These are phyloP conservation scores for Cephus sareptanus DNA, from an alignment of 2,888 invertebrate species.

Conservation along the genomic window DNA sequence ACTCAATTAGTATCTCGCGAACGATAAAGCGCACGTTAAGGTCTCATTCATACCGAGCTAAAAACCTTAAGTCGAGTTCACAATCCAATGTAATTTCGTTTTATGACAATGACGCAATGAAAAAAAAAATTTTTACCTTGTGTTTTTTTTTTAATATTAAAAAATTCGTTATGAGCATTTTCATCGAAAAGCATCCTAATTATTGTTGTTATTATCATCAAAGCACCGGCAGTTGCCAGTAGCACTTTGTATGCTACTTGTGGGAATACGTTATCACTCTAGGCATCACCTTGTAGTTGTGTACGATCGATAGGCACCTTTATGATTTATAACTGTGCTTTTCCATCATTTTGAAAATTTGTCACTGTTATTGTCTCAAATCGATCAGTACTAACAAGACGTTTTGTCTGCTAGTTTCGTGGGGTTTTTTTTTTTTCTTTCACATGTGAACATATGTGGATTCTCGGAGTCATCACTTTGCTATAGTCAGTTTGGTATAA, in stretches of 20 bases:
- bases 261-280: neutral
- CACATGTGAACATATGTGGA: neutral
- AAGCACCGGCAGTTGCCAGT: neutral
- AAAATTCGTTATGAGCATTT: no score
- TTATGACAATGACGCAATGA: neutral
- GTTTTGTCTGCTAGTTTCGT: neutral
- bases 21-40: slow-evolving; percentile 48
- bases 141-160: no score
- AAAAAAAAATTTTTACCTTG: no score
- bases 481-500: neutral
- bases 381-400: slow-evolving; percentile 4
- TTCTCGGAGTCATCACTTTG: neutral
- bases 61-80: slow-evolving; percentile 29
- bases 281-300: neutral
- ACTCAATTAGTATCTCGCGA: slow-evolving; percentile 44
- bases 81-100: neutral
- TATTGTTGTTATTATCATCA: neutral
- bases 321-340: neutral
- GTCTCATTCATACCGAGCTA: slow-evolving; percentile 39
- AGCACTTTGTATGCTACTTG: neutral
- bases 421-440: neutral
- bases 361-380: slow-evolving; percentile 7
- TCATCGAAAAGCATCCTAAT: neutral
- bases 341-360: slow-evolving; percentile 9
- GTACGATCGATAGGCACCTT: neutral